These are phyloP conservation scores for Isoperla grammatica DNA, from an alignment of 2,888 invertebrate species.

Conservation along the genomic window DNA sequence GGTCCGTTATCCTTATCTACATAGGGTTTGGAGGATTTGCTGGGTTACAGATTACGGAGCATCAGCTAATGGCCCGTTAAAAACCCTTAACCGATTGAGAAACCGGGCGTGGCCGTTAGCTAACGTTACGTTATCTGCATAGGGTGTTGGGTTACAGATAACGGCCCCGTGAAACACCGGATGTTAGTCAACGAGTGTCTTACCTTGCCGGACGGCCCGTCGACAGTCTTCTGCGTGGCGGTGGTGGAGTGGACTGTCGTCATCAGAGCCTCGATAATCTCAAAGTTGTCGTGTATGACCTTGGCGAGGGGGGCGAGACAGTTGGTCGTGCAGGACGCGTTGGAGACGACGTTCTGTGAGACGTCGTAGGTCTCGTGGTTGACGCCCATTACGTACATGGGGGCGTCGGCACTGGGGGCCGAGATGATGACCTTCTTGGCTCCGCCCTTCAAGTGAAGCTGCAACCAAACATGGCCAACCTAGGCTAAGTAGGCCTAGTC, in stretches of 20 bases:
- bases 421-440: constrained; percentile 58
- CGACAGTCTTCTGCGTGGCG: constrained; percentile 96
- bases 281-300: constrained; percentile 93
- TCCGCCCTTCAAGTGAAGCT: constrained; percentile 47
- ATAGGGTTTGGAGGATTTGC: too few relatives aligned
- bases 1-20: too few relatives aligned
- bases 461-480: too few relatives aligned
- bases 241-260: constrained; percentile 97
- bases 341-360: constrained; percentile 72
- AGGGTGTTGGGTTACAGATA: too few relatives aligned
- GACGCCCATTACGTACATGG: constrained; percentile 69
- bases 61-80: too few relatives aligned
- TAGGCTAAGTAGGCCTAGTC: too few relatives aligned
- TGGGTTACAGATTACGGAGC: too few relatives aligned
- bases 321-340: constrained; percentile 99
- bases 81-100: too few relatives aligned
- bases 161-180: too few relatives aligned
- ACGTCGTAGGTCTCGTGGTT: constrained; percentile 58
- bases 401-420: constrained; percentile 69
- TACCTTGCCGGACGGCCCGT: constrained; percentile 80
- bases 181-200: too few relatives aligned
- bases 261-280: constrained; percentile 92
- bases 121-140: too few relatives aligned
- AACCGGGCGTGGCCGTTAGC: too few relatives aligned
- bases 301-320: constrained; percentile 96